These are phyloP conservation scores for Clanis bilineata DNA, from an alignment of 2,888 invertebrate genomes.

Conservation along the genomic window DNA sequence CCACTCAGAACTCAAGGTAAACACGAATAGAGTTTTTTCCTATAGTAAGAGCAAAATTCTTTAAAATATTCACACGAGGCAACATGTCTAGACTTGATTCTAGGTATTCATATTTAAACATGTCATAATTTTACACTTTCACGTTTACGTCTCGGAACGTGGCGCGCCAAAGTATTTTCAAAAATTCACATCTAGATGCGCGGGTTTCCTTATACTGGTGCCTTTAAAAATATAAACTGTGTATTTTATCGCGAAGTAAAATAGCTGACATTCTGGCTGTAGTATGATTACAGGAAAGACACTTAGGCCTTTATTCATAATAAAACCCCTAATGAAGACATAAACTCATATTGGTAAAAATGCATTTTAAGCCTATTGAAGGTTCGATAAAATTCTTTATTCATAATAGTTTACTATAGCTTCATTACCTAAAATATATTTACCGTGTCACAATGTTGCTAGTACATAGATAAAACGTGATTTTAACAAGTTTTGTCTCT, in stretches of 20 bases:
- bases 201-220: not conserved
- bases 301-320: too few relatives aligned
- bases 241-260: not conserved
- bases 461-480: too few relatives aligned
- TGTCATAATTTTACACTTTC: constrained; percentile 5
- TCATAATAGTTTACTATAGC: too few relatives aligned
- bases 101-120: constrained; percentile 2
- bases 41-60: not conserved
- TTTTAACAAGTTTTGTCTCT: too few relatives aligned
- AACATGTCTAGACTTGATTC: constrained; percentile 20
- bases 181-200: not conserved
- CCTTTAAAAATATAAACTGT: not conserved
- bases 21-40: too few relatives aligned
- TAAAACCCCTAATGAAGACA: too few relatives aligned
- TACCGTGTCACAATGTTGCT: too few relatives aligned
- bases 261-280: not conserved
- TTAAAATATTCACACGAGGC: constrained; percentile 21
- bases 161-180: not conserved
- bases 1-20: too few relatives aligned
- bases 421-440: too few relatives aligned
- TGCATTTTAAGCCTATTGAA: too few relatives aligned
- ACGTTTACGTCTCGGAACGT: not conserved
- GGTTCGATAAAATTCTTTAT: too few relatives aligned
- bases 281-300: not conserved
- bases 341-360: too few relatives aligned